Conservation (phyloP, 2,888 invertebrate genomes). For the Hirudinaria manillensis region DNA sequence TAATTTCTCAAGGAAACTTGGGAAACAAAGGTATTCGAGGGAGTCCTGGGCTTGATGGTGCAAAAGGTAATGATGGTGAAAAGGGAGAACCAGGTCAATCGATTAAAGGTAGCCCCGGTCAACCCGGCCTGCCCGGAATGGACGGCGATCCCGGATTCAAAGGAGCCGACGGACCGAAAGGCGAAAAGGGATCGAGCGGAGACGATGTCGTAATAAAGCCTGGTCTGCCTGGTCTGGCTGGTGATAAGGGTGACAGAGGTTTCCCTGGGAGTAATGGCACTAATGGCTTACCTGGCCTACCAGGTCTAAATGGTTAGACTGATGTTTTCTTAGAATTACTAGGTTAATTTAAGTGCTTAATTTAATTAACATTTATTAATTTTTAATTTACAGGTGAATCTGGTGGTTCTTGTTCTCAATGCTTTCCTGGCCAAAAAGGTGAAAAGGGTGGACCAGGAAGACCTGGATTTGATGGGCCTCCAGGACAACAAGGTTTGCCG, state of each 20-base stretch:
- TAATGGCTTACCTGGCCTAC: constrained; percentile 28
- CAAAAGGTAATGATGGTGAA: constrained; percentile 30
- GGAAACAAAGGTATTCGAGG: constrained; percentile 38
- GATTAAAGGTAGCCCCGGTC: constrained; percentile 27
- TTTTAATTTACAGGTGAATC: constrained; percentile 31
- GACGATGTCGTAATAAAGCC: constrained; percentile 28
- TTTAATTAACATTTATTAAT: not conserved
- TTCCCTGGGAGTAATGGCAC: constrained; percentile 31
- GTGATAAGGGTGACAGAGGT: constrained; percentile 35
- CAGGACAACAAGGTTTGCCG: constrained; percentile 29
- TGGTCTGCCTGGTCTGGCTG: constrained; percentile 35
- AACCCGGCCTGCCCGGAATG: constrained; percentile 28
- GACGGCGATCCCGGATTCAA: constrained; percentile 34
- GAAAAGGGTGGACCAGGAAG: constrained; percentile 38
- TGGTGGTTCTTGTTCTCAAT: constrained; percentile 37
- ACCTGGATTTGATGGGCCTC: constrained; percentile 50
- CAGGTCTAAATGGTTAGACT: constrained; percentile 30
- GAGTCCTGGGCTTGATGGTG: constrained; percentile 34
- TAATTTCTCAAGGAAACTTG: constrained; percentile 31
- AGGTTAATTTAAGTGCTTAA: not conserved
- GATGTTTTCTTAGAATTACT: constrained; percentile 8
- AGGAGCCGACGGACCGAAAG: constrained; percentile 33
- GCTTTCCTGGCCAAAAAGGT: constrained; percentile 38
- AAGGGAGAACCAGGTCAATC: constrained; percentile 31
- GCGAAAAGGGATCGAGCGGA: constrained; percentile 35